These are phyloP conservation scores for Stegastes partitus DNA, from an alignment of 2,113 vertebrate species.

Conservation along the genomic window DNA sequence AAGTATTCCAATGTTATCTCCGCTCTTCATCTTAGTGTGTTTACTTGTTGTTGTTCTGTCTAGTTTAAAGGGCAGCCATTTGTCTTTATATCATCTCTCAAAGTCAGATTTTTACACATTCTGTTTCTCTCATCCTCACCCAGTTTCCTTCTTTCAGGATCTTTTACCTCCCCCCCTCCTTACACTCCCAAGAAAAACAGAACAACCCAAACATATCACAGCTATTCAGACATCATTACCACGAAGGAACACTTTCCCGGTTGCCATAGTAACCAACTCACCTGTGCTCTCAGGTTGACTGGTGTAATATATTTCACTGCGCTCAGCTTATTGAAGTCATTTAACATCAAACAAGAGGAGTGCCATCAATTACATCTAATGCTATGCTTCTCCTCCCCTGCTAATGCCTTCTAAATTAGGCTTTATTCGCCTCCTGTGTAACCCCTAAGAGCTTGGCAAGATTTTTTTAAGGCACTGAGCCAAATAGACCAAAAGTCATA, in stretches of 20 bases:
- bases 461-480: slow-evolving; percentile 58
- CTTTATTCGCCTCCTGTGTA: slow-evolving; percentile 69
- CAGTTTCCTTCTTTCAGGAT: slow-evolving; percentile 5
- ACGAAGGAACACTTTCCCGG: slow-evolving; percentile 62
- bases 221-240: slow-evolving; percentile 74
- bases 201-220: slow-evolving; percentile 25
- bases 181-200: not conserved
- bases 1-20: not conserved
- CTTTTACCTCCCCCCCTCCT: not conserved
- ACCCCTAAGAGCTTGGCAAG: slow-evolving; percentile 64
- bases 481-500: slow-evolving; percentile 63
- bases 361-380: slow-evolving; percentile 81
- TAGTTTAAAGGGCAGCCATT: slow-evolving; percentile 30
- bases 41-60: not conserved
- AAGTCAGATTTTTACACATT: not conserved
- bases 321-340: slow-evolving; percentile 82
- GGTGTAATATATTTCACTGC: slow-evolving; percentile 77
- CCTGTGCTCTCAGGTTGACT: slow-evolving; percentile 81
- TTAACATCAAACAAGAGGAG: slow-evolving; percentile 82
- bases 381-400: slow-evolving; percentile 69
- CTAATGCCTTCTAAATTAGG: slow-evolving; percentile 71
- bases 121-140: not conserved
- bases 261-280: slow-evolving; percentile 78
- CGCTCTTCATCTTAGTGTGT: not conserved
- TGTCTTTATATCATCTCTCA: slow-evolving; percentile 30